phyloP scores from a whole-genome alignment of 2,888 invertebrate genomes.

The Eristalis tenax region DNA sequence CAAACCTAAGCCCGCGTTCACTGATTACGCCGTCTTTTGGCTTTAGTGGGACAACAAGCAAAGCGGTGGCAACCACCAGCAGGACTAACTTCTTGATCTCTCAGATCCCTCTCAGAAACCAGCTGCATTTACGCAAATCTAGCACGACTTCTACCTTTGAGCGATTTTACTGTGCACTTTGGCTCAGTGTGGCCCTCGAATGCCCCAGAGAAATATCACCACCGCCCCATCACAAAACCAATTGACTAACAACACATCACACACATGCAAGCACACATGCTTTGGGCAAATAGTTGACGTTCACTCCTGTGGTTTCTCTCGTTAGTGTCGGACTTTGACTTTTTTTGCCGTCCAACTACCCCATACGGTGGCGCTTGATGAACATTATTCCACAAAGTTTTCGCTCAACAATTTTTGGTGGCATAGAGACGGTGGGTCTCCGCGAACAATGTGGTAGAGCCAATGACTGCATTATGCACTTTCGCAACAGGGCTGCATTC shows the following conservation, averaged over 20 bases:
- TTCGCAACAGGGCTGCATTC: background rate
- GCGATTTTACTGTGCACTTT: conserved; percentile 19
- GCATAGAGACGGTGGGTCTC: conserved; percentile 6
- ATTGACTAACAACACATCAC: conserved; percentile 57
- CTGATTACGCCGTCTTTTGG: conserved; percentile 38
- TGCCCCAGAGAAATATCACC: conserved; percentile 45
- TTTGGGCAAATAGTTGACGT: conserved; percentile 4
- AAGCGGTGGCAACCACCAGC: conserved; percentile 31
- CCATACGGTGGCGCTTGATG: conserved; percentile 28
- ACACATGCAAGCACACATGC: conserved; percentile 18
- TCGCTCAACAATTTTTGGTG: conserved; percentile 44
- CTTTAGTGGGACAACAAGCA: conserved; percentile 17
- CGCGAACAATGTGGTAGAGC: conserved; percentile 23
- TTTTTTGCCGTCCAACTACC: conserved; percentile 1
- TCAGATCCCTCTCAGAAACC: conserved; percentile 26
- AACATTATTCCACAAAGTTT: conserved; percentile 33
- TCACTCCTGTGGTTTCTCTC: conserved; percentile 59
- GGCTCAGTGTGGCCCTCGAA: conserved; percentile 23
- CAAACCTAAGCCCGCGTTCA: background rate
- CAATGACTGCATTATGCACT: conserved; percentile 25
- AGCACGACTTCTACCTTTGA: conserved; percentile 42
- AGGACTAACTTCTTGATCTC: conserved; percentile 67
- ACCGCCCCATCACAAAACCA: conserved; percentile 50
- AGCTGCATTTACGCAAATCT: conserved; percentile 15
- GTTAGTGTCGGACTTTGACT: conserved; percentile 55